Evolutionary conservation across 2,113 vertebrate genomes (phyloP).

Genomic region (Megaceryle maxima): DNA sequence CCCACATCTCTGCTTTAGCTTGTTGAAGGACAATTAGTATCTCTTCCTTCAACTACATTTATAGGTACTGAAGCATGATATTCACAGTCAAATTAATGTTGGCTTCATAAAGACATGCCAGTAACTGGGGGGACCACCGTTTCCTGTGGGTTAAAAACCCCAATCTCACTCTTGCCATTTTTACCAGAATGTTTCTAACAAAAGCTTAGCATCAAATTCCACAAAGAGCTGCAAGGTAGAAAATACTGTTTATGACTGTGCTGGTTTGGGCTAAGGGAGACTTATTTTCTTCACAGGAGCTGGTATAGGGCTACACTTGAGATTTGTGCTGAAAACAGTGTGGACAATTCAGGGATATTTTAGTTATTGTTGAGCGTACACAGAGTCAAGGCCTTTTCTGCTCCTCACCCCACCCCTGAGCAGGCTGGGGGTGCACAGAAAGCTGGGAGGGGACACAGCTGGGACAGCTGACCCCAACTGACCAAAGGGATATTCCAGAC

Average conservation of each 20-base stretch:
- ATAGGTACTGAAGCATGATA: constrained; percentile 23
- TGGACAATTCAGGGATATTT: neutral
- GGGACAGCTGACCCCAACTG: neutral
- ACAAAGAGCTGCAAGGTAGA: neutral
- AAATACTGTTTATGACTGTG: neutral
- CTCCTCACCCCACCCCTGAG: neutral
- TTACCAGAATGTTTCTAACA: constrained; percentile 20
- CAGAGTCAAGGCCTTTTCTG: neutral
- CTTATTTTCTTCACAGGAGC: neutral
- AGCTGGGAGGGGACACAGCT: neutral
- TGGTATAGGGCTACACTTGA: neutral
- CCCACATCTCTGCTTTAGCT: neutral
- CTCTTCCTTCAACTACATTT: neutral
- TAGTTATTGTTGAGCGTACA: neutral
- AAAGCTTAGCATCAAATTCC: constrained; percentile 28
- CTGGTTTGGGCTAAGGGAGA: neutral
- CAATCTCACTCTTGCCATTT: neutral
- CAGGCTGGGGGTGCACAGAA: neutral
- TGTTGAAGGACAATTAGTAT: neutral
- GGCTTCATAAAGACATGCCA: neutral
- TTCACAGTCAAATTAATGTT: constrained; percentile 49
- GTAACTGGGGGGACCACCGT: constrained; percentile 48
- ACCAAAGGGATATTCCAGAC: neutral
- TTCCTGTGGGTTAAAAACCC: constrained; percentile 32
- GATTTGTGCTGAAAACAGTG: neutral